phyloP scores from a whole-genome alignment of 2,797 vertebrate species.

The Gymnoscopelus microlampas region DNA sequence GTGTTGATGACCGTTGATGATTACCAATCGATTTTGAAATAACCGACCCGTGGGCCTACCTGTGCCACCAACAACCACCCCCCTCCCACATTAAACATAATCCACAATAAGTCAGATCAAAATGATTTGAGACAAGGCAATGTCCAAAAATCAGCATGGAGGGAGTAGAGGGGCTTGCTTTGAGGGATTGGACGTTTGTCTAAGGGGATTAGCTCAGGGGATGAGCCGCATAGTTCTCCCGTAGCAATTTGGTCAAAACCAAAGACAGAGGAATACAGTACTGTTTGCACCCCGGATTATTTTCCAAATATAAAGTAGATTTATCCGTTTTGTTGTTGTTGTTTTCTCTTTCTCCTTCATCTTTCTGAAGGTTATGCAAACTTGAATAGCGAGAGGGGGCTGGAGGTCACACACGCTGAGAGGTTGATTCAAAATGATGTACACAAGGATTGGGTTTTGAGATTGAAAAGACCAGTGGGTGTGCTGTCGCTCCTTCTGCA shows the following conservation, averaged over 20 bases:
- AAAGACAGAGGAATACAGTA: constrained; percentile 56
- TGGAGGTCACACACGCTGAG: constrained; percentile 43
- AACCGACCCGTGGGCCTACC: no score
- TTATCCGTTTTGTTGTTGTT: constrained; percentile 48
- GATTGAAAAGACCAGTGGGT: constrained; percentile 41
- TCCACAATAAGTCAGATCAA: constrained; percentile 23
- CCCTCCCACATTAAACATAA: no score
- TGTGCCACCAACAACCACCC: no score
- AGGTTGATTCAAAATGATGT: constrained; percentile 56
- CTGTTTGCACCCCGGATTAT: constrained; percentile 62
- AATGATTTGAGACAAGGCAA: constrained; percentile 48
- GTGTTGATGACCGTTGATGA: no score
- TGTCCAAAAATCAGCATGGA: constrained; percentile 38
- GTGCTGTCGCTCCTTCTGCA: constrained; percentile 4
- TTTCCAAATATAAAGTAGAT: constrained; percentile 64
- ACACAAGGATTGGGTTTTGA: constrained; percentile 35
- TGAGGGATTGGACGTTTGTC: constrained; percentile 69
- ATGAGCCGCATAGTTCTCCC: constrained; percentile 68
- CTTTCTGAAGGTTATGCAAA: constrained; percentile 56
- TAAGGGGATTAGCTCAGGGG: constrained; percentile 73
- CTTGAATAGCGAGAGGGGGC: constrained; percentile 28
- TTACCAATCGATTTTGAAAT: no score
- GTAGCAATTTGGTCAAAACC: constrained; percentile 63
- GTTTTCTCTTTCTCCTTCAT: constrained; percentile 61
- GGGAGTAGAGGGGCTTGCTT: constrained; percentile 57